phyloP scores from a whole-genome alignment of 1,140 invertebrate species.

The Homalodisca vitripennis region DNA sequence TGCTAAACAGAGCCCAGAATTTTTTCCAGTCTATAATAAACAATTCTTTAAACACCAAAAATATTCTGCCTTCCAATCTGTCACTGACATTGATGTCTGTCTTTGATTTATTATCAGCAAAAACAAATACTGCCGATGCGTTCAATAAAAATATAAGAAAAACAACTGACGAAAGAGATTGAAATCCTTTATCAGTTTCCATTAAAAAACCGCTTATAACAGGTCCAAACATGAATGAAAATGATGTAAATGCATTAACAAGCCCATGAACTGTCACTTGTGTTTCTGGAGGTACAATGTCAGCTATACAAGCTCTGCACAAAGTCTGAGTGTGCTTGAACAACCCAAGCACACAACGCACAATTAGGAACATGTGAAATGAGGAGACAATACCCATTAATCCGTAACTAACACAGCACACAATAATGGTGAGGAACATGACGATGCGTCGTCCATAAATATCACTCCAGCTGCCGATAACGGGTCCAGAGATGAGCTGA shows the following conservation, averaged over 20 bases:
- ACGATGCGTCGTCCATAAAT: constrained; percentile 87
- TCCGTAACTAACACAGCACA: constrained; percentile 44
- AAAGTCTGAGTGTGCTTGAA: constrained; percentile 82
- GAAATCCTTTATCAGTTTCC: constrained; percentile 61
- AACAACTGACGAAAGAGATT: constrained; percentile 51
- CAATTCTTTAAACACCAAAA: constrained; percentile 39
- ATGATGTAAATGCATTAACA: constrained; percentile 93
- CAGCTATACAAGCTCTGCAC: constrained; percentile 87
- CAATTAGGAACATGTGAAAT: constrained; percentile 88
- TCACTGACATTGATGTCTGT: constrained; percentile 38
- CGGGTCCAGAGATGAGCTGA: constrained; percentile 91
- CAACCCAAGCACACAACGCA: constrained; percentile 88
- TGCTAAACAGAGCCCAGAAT: constrained; percentile 56
- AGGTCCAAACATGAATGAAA: constrained; percentile 95
- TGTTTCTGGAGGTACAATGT: constrained; percentile 77
- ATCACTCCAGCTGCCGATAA: constrained; percentile 93
- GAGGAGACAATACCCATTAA: constrained; percentile 77
- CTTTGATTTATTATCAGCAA: constrained; percentile 42
- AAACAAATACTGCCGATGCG: constrained; percentile 49
- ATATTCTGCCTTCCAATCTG: constrained; percentile 26
- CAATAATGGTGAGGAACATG: constrained; percentile 78
- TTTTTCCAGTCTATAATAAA: constrained; percentile 53
- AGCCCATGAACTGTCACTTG: constrained; percentile 87
- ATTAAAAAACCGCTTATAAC: constrained; percentile 91
- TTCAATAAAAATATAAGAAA: constrained; percentile 55